Evolutionary conservation across 2,113 vertebrate genomes (phyloP), one percentile per base, ranked within the genome.

Genomic region (Donacobius atricapilla): DNA sequence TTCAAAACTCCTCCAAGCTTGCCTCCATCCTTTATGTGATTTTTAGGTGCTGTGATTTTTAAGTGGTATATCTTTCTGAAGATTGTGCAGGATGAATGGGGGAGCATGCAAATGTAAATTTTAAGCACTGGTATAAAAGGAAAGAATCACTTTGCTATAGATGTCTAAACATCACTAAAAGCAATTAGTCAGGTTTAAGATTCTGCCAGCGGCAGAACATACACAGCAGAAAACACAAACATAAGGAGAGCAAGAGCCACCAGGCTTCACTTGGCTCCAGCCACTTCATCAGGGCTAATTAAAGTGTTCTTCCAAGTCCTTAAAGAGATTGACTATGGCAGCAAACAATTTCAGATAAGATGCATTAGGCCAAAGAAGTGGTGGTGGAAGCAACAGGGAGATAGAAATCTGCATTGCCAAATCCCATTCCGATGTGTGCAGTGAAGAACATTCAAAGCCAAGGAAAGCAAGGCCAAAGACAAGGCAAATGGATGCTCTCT

Each of bases 101-200:
- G 56, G 9, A 80, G 18, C 20, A 35, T 6, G 7, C 6, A 72
- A 86, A 76, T 92, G 16, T 47, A 66, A 88, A 78, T 83, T n/a
- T 25, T 68, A 53, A 86, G 35, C 51, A 83, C 23, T 13, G 35
- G 33, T 73, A 73, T 60, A 57, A 94, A 83, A 63, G 42, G 70
- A 88, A 71, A 73, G 50, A 83, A 91, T 35, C 56, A 78, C 68
- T 92, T 57, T 50, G 39, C 39, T 39, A 28, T 71, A 70, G 61
- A 54, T 54, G 27, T 73, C 92, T 94, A 56, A 69, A 91, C 76
- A 87, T 42, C 82, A 83, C 48, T 78, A 92, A 89, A 91, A 70
- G 48, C 66, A 89, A 93, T 91, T 91, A 90, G 14, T 50, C 80
- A 58, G 51, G 77, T 91, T 96, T 94, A 86, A 93, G 82, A 87